Evolutionary conservation across 1,140 invertebrate genomes (phyloP), one percentile per base, ranked within the genome.

Genomic region (Calosoma granatense): DNA sequence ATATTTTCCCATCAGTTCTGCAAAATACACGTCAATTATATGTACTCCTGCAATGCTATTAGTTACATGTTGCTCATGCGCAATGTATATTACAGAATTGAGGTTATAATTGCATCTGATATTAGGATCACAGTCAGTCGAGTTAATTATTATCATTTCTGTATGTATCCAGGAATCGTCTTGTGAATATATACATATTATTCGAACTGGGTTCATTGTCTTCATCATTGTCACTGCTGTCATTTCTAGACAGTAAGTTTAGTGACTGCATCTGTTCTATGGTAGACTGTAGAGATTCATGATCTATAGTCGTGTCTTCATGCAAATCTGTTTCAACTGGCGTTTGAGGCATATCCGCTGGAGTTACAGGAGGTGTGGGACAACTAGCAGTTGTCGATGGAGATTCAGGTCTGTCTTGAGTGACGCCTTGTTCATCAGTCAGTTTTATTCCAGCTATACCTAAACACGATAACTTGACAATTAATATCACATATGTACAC

Each of bases 191-290:
- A 58, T 70, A 68, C 68, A 70, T 70, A 64, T 63, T 70, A 63
- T 59, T 64, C 56, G 56, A 53, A 17, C 52, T 60, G 36, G 39
- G 55, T 26, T 62, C 60, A 6, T 61, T 56, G 11, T 67, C 59
- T 12, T 67, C 60, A 21, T 71, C 67, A 43, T 66, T 67, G 23
- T 67, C 65, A 53, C 65, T 68, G 14, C 64, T 64, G 52, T 70
- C 67, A 17, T 57, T 67, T 56, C 68, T 66, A 55, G 67, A 66
- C 3, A 62, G 64, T 61, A 72, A 61, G 41, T 64, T 69, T 23
- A 72, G 60, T n/a, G 66, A 65, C 55, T 69, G 68, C 26, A 71
- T 69, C 56, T 72, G 67, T 54, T 71, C 69, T 47, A 72, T 63
- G 55, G 70, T 69, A 59, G 41, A 47, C 15, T 47, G 41, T 11